A percentile compares a stretch with the other conserved stretches of the same genome.
Evolutionary conservation across 2,888 invertebrate species (phyloP).

Genomic region (Euzetes globulus): DNA sequence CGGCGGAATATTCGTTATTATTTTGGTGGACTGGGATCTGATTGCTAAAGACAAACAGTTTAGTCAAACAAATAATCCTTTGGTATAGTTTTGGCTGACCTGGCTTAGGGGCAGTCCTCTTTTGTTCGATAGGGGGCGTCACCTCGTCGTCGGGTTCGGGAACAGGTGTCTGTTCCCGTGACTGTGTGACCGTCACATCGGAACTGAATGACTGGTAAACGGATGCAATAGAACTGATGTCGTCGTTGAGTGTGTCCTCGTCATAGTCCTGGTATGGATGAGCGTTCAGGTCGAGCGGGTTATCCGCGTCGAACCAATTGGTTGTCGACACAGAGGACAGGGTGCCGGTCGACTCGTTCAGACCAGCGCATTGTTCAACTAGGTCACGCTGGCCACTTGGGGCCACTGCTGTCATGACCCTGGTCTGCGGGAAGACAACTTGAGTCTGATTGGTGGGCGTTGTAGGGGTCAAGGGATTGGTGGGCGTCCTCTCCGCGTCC

Average conservation of each 20-base stretch:
- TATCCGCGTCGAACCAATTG: conserved; percentile 5
- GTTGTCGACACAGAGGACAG: background rate
- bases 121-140: too few relatives aligned
- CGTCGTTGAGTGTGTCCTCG: conserved; percentile 33
- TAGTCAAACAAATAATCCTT: background rate
- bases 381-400: background rate
- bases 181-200: background rate
- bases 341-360: background rate
- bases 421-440: background rate
- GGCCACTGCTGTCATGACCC: too few relatives aligned
- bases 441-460: background rate
- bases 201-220: background rate
- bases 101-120: background rate
- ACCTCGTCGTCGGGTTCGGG: background rate
- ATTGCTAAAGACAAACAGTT: background rate
- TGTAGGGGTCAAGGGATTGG: background rate
- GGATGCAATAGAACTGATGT: conserved; percentile 28
- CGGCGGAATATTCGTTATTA: background rate
- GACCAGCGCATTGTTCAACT: background rate
- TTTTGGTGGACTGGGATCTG: background rate
- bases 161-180: background rate
- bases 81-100: background rate
- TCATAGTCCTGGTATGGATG: background rate
- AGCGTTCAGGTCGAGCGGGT: background rate
- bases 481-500: background rate